Conservation (phyloP, 2,888 invertebrate genomes). For the Macaria liturata region DNA sequence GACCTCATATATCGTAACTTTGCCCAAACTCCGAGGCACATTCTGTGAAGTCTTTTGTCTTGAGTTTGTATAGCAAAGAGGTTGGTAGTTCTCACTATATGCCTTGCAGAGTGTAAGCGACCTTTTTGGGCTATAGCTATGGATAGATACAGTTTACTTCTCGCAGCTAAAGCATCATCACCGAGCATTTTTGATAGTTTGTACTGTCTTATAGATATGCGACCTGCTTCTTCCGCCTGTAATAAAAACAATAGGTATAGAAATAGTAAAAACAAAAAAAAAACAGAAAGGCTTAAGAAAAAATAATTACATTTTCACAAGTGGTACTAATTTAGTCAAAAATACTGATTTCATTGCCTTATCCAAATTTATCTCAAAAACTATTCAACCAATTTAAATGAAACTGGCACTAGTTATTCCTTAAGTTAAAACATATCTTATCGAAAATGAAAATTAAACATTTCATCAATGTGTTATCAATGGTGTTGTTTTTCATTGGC, state of each 20-base stretch:
- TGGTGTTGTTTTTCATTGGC: no score
- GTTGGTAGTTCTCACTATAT: slow-evolving; percentile 80
- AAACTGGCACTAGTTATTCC: no score
- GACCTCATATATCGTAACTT: slow-evolving; percentile 86
- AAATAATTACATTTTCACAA: no score
- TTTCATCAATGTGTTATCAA: no score
- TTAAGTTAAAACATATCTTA: no score
- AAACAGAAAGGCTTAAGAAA: not conserved
- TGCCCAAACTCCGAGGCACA: slow-evolving; percentile 95
- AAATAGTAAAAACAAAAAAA: not conserved
- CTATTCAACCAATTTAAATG: no score
- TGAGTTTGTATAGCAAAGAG: slow-evolving; percentile 64
- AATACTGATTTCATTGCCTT: no score
- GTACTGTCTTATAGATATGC: slow-evolving; percentile 93
- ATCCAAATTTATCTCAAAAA: no score
- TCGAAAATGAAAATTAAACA: no score
- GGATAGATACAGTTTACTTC: slow-evolving; percentile 94
- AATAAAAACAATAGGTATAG: slow-evolving; percentile 30
- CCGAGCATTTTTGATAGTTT: slow-evolving; percentile 90
- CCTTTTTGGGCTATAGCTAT: slow-evolving; percentile 94
- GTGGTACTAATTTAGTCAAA: no score
- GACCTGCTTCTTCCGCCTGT: slow-evolving; percentile 94
- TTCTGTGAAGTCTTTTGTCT: slow-evolving; percentile 87
- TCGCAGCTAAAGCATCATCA: slow-evolving; percentile 90
- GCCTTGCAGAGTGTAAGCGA: slow-evolving; percentile 84